Base-by-base conservation (phyloP, 2,888 invertebrate genomes). In the Prosopocoilus inquinatus region DNA sequence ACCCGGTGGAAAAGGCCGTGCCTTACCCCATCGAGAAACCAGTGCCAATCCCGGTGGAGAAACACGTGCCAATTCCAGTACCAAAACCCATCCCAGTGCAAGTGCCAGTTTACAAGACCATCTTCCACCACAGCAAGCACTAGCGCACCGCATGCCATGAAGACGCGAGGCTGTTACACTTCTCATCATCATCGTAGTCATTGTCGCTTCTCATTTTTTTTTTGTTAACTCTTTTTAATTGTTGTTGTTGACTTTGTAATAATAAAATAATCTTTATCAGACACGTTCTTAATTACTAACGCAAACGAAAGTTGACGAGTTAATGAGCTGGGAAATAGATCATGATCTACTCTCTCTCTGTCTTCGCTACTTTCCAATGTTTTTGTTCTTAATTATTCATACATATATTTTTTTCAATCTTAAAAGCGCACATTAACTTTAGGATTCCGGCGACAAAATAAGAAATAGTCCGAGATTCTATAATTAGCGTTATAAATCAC, bases 61-160 rank as follows among this genome's bases (percentile, higher is more conserved):
- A 86, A 62, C 87, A 87, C 66, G 75, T 87, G 9, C 82, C 85
- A 3, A 85, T 87, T n/a, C 84, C 84, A 0, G 85, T 88, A 0
- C 83, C 84, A 46, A 86, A 86, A 62, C 88, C 88, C 0, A 79
- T 85, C 38, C 87, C 88, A 0, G 85, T 87, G 58, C 87, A 85
- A 69, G 86, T 88, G 28, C 88, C 88, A 0, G 84, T 87, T 2
- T 85, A 87, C 70, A 88, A 88, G 75, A 84, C 87, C 38, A 83
- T 88, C 55, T 86, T 88, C 65, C 88, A 88, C 66, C 85, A 86
- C 50, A 83, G 86, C 62, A 87, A 87, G 70, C 78, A 78, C 63
- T 72, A 67, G 56, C 60, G 68, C 36, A 58, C 41, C 41, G 16
- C 20, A 41, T 15, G 41, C 16, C 15, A 41, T 11, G 41, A 41